Conservation (phyloP, 2,113 vertebrate species). For the Carassius gibelio region DNA sequence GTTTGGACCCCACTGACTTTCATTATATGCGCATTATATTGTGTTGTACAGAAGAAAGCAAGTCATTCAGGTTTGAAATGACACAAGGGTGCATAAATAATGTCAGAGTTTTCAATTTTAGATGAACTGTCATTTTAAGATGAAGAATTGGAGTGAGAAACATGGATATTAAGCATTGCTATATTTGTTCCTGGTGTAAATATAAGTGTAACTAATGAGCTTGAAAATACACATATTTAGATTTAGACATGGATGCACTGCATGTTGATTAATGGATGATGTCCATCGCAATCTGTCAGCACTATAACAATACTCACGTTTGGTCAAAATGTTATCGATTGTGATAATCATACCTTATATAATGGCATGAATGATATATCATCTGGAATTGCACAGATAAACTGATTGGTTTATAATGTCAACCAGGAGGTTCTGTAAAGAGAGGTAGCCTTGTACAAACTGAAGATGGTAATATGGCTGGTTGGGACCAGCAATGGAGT, state of each 20-base stretch:
- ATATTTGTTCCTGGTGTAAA: slow-evolving; percentile 1
- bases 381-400: neutral
- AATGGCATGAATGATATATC: slow-evolving; percentile 8
- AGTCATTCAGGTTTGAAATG: neutral
- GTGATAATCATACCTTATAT: neutral
- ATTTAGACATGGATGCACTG: slow-evolving; percentile 3
- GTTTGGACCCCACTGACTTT: neutral
- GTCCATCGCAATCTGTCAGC: neutral
- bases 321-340: neutral
- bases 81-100: neutral
- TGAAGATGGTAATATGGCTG: slow-evolving; percentile 3
- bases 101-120: neutral
- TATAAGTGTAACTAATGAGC: slow-evolving; percentile 9
- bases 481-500: neutral
- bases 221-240: slow-evolving; percentile 12
- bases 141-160: neutral
- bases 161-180: neutral
- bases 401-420: neutral
- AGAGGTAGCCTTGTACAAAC: slow-evolving; percentile 48
- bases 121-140: neutral
- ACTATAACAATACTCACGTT: neutral
- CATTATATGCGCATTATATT: neutral
- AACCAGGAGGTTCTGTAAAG: slow-evolving; percentile 2
- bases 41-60: neutral
- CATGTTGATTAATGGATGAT: neutral